These are phyloP conservation scores for Pelodytes ibericus DNA, from an alignment of 2,797 vertebrate species.

Conservation along the genomic window DNA sequence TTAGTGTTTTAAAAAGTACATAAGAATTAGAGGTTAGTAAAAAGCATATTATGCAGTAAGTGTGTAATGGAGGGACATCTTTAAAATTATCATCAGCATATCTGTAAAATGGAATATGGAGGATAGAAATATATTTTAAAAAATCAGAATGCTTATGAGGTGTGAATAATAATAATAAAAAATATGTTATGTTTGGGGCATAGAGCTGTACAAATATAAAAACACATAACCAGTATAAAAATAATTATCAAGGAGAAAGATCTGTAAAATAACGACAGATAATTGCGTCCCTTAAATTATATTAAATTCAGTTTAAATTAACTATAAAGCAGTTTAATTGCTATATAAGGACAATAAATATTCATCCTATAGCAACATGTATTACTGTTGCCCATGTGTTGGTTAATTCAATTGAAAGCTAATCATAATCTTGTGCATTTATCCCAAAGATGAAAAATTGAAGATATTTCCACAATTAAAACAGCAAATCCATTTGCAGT, in stretches of 20 bases:
- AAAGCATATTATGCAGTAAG: neutral
- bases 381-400: neutral
- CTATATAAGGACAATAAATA: neutral
- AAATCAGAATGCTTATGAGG: neutral
- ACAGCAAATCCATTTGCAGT: slow-evolving; percentile 87
- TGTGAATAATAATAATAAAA: neutral
- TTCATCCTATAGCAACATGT: neutral
- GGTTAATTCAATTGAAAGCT: slow-evolving; percentile 16
- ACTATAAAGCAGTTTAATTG: neutral
- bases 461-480: slow-evolving; percentile 78
- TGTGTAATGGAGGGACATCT: neutral
- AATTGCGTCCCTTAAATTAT: too few species aligned
- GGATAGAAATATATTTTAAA: neutral
- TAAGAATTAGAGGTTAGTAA: neutral
- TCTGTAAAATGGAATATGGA: neutral
- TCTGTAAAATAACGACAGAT: neutral
- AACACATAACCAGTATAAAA: too few species aligned
- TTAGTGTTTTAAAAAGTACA: neutral
- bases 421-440: slow-evolving; percentile 23
- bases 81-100: neutral
- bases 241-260: neutral
- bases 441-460: slow-evolving; percentile 63
- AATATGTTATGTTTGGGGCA: too few species aligned
- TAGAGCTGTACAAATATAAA: too few species aligned
- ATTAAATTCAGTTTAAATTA: too few species aligned